Conservation (phyloP, 2,888 invertebrate species). For the Himalopsyche tibetana region DNA sequence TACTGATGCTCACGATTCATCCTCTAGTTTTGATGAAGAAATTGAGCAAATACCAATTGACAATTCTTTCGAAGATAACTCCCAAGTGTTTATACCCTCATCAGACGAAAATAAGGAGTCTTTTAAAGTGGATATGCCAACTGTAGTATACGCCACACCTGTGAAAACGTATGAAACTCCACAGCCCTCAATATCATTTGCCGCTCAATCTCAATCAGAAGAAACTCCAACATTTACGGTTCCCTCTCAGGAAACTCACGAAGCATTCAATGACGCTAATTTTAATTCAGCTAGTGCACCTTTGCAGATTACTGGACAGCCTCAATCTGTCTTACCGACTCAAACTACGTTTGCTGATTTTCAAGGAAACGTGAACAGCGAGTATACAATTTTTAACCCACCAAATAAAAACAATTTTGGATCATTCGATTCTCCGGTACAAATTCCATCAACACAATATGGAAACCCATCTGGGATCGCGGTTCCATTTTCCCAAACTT, state of each 20-base stretch:
- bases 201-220: not conserved
- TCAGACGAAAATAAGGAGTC: not conserved
- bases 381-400: too few species aligned
- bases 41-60: not conserved
- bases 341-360: not conserved
- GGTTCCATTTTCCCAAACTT: constrained; percentile 36
- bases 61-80: not conserved
- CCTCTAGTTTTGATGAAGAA: too few species aligned
- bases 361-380: not conserved
- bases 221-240: not conserved
- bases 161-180: not conserved
- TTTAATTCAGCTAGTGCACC: not conserved
- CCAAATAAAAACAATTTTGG: not conserved
- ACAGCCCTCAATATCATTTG: not conserved
- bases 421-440: not conserved
- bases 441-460: constrained; percentile 4
- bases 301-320: not conserved
- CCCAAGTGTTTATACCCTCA: not conserved
- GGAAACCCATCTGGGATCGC: not conserved
- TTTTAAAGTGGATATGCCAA: not conserved
- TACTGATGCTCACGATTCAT: too few species aligned
- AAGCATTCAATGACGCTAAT: not conserved
- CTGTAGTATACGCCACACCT: not conserved
- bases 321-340: not conserved
- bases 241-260: not conserved